These are phyloP conservation scores for Microcebus ravelobensis DNA, from an alignment of 2,113 vertebrate species.

Conservation along the genomic window DNA sequence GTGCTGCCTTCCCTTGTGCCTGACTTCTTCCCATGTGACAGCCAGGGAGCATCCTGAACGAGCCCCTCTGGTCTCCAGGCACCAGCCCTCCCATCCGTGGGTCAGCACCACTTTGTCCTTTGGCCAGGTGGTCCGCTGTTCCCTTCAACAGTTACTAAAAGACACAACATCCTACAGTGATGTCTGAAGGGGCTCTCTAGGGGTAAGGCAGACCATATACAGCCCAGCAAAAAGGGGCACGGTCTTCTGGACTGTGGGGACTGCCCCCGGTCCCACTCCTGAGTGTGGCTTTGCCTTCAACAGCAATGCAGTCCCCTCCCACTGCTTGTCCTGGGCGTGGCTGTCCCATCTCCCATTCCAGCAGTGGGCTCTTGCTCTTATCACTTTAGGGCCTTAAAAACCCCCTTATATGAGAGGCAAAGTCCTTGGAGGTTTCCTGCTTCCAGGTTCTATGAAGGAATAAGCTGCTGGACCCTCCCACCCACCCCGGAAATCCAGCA, in stretches of 20 bases:
- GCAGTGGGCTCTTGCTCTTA: too few species aligned
- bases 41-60: not conserved
- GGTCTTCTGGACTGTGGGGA: not conserved
- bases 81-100: rapidly evolving
- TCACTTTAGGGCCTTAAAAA: not conserved
- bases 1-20: not conserved
- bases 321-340: not conserved
- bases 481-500: not conserved
- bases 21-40: rapidly evolving
- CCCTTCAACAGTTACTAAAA: not conserved
- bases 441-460: not conserved
- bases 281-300: too few species aligned
- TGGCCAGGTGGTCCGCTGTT: too few species aligned
- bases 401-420: too few species aligned
- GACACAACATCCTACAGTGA: too few species aligned
- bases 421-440: not conserved
- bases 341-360: not conserved
- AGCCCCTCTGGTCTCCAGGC: not conserved
- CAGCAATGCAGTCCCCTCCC: not conserved
- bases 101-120: not conserved
- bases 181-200: not conserved
- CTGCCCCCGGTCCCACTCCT: not conserved
- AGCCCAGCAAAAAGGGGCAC: not conserved
- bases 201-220: not conserved
- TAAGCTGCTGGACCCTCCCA: not conserved